These are phyloP conservation scores for Alauda arvensis DNA, from an alignment of 2,797 vertebrate species.

Conservation along the genomic window DNA sequence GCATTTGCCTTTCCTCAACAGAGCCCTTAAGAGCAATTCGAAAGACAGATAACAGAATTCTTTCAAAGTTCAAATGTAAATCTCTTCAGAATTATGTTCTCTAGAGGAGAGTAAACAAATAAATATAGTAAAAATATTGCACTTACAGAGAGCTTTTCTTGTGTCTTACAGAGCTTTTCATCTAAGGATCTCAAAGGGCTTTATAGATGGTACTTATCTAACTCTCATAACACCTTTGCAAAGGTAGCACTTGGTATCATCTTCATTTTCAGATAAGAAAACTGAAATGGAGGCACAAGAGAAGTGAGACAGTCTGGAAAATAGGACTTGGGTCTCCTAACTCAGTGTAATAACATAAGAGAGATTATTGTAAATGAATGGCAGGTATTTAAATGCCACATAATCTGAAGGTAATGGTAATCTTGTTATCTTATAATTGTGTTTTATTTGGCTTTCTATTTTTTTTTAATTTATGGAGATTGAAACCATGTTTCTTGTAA, in stretches of 20 bases:
- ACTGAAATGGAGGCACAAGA: background rate
- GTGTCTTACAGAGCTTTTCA: constrained; percentile 22
- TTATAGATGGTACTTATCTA: constrained; percentile 42
- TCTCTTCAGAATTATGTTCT: constrained; percentile 52
- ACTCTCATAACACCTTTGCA: constrained; percentile 6
- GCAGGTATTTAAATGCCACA: background rate
- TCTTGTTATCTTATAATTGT: background rate
- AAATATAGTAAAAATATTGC: constrained; percentile 11
- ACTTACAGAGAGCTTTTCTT: constrained; percentile 14
- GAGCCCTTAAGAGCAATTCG: constrained; percentile 36
- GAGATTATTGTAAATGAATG: background rate
- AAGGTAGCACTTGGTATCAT: constrained; percentile 27
- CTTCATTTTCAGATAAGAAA: constrained; percentile 18
- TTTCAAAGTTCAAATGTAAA: constrained; percentile 55
- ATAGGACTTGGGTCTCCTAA: background rate
- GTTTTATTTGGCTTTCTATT: background rate
- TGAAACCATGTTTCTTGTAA: background rate
- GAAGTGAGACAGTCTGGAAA: background rate
- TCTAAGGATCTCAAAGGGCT: constrained; percentile 22
- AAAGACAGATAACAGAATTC: constrained; percentile 32
- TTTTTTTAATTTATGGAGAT: background rate
- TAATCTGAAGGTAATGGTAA: background rate
- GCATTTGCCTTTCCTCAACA: constrained; percentile 21
- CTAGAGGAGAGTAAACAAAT: constrained; percentile 40
- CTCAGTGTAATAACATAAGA: background rate